Conservation (phyloP, 2,888 invertebrate genomes). For the Agriopis aurantiaria region DNA sequence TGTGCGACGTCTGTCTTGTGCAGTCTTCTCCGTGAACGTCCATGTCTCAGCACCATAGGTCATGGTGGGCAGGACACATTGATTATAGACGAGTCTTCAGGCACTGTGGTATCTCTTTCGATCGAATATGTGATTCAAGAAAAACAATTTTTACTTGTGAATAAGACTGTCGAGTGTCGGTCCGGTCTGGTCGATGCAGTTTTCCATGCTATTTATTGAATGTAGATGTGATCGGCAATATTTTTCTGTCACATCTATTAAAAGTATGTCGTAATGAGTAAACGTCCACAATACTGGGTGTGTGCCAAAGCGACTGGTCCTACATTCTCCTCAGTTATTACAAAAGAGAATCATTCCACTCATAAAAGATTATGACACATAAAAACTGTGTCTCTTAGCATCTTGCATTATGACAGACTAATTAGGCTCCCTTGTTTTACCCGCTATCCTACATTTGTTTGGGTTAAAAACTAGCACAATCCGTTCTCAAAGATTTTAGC, state of each 20-base stretch:
- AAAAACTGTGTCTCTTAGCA: slow-evolving; percentile 30
- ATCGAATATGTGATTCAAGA: too few species aligned
- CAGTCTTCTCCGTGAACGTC: too few species aligned
- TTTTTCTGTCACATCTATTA: slow-evolving; percentile 46
- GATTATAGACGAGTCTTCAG: too few species aligned
- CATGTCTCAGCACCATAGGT: too few species aligned
- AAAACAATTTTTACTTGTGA: too few species aligned
- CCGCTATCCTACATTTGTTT: background rate
- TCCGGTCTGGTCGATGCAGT: background rate
- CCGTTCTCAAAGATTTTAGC: too few species aligned
- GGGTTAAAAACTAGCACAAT: background rate
- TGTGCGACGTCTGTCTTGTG: too few species aligned
- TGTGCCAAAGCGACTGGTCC: slow-evolving; percentile 55
- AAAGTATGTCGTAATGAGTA: slow-evolving; percentile 39
- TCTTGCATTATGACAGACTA: background rate
- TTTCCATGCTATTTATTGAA: background rate
- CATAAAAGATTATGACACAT: slow-evolving; percentile 48
- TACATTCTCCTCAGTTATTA: slow-evolving; percentile 44
- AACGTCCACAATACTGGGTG: slow-evolving; percentile 49
- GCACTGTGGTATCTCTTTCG: too few species aligned
- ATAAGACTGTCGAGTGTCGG: background rate
- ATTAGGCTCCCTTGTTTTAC: background rate
- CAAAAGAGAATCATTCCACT: slow-evolving; percentile 39
- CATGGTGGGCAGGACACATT: too few species aligned
- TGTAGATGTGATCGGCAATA: slow-evolving; percentile 37